Evolutionary conservation across 2,113 vertebrate species (phyloP).

Genomic region (Telmatochromis sp.): DNA sequence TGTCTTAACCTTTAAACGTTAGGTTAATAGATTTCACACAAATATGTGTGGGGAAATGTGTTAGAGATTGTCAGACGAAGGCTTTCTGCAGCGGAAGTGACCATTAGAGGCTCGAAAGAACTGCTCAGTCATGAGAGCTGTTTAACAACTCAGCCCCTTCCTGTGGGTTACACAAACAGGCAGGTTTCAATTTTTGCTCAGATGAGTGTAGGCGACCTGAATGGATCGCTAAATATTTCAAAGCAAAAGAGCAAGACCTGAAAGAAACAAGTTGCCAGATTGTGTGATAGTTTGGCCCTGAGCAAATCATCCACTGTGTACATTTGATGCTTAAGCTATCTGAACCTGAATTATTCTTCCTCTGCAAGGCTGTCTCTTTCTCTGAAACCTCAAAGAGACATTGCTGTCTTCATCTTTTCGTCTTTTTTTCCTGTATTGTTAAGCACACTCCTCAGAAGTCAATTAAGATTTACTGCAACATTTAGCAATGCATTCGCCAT

Average conservation of each 20-base stretch:
- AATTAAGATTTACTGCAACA: neutral
- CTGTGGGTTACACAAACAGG: neutral
- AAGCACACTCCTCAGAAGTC: neutral
- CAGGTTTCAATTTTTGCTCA: neutral
- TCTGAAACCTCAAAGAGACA: neutral
- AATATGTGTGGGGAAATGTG: neutral
- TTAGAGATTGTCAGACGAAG: neutral
- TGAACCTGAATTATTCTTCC: neutral
- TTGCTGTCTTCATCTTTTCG: neutral
- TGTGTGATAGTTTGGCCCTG: neutral
- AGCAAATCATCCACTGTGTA: neutral
- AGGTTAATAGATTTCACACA: neutral
- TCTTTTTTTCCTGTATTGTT: neutral
- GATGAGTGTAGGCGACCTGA: neutral
- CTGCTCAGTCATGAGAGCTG: neutral
- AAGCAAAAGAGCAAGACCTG: neutral
- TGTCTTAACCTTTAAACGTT: neutral
- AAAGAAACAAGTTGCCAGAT: neutral
- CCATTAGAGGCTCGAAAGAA: neutral
- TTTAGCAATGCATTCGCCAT: neutral
- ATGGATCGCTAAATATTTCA: neutral
- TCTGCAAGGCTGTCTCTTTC: neutral
- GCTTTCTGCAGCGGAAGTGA: slow-evolving; percentile 7
- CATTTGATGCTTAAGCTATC: neutral
- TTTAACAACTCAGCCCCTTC: neutral